phyloP scores from a whole-genome alignment of 2,888 invertebrate genomes.

The Drosophila nr. perissopoda region DNA sequence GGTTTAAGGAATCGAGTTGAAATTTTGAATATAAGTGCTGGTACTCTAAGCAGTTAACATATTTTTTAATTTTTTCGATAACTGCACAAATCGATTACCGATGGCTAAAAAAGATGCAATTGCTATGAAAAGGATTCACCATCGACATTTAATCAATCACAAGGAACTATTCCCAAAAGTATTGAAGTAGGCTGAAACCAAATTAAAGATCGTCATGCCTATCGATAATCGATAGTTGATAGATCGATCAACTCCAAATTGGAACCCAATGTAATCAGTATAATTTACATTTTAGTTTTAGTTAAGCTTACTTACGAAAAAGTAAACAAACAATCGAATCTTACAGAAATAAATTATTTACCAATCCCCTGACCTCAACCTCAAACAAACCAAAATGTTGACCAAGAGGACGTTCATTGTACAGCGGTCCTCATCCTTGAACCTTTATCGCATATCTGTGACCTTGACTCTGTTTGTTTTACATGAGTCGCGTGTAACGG shows the following conservation, averaged over 20 bases:
- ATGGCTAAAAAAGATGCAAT: neutral
- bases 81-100: neutral
- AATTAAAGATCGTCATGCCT: neutral
- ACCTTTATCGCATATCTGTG: constrained; percentile 24
- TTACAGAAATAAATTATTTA: neutral
- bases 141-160: neutral
- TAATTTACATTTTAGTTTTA: neutral
- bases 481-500: constrained; percentile 35
- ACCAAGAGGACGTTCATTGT: neutral
- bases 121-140: neutral
- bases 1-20: neutral
- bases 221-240: neutral
- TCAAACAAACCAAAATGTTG: neutral
- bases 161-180: no score
- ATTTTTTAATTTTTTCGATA: neutral
- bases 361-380: neutral
- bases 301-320: no score
- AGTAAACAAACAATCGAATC: neutral
- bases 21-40: neutral
- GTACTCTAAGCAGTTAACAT: no score
- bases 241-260: neutral
- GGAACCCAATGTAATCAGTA: neutral
- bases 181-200: neutral
- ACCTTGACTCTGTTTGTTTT: constrained; percentile 23
- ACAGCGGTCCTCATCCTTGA: constrained; percentile 35